Evolutionary conservation across 2,888 invertebrate genomes (phyloP), one percentile per base, ranked within the genome.

Genomic region (Orgyia antiqua): DNA sequence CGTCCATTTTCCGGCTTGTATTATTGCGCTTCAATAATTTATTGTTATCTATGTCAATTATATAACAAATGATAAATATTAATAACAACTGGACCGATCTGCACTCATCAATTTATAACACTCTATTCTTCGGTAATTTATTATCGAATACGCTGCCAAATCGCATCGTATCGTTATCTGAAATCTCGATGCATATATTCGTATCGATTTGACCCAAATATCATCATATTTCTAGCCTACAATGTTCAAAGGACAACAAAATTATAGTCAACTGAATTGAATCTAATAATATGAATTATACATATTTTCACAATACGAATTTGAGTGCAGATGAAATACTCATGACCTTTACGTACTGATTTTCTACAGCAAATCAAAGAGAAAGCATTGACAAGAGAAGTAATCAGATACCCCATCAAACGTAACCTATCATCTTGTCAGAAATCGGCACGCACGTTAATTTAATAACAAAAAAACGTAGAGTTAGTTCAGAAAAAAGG

Each of bases 391-490:
- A 82, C 83, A 83, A 84, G 83, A 80, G 82, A 78, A 68, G 84
- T 80, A 86, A 86, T 86, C 86, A 83, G 77, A 77, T 71, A 71
- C 68, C 68, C 64, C 82, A 79, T 82, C 82, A 77, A 76, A 80
- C 71, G 51, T 63, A 79, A 78, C 82, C 83, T 84, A 84, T 84
- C 84, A 86, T 86, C 84, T 82, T 71, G 71, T 68, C 74, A 75
- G 78, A 82, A 80, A 86, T 80, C 83, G 82, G 82, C 84, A 83
- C 83, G 84, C 80, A 84, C 79, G 80, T 73, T 84, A 76, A 84
- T 86, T 86, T 83, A 78, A 83, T 84, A 80, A 82, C 80, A 79
- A 80, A 82, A 83, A 65, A 51, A 55, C 63, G 66, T 68, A 70
- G 64, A 64, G 63, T 59, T 54, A 58, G 60, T 56, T 61, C 60